Evolutionary conservation across 2,888 invertebrate species (phyloP), one percentile per base, ranked within the genome.

Genomic region (Congeria kusceri): DNA sequence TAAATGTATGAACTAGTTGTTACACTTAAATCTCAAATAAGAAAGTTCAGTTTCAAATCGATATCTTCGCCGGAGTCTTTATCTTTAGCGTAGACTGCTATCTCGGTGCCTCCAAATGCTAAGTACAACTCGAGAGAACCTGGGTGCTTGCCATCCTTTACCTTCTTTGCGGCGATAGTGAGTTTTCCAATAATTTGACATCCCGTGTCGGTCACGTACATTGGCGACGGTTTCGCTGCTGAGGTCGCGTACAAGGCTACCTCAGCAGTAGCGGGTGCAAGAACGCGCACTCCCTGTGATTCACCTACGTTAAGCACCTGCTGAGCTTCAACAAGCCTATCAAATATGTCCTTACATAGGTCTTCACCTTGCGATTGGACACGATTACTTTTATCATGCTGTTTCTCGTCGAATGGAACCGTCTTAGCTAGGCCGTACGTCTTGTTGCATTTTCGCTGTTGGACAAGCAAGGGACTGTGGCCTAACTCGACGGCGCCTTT

Each of bases 401-500:
- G 27, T n/a, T 27, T 28, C 0, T 29, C 39, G 28, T 68, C 27
- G 46, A 72, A 77, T 18, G 9, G 0, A 15, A 13, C n/a, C 0
- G 1, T 28, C 18, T 18, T 58, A 0, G 47, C 25, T n/a, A 72
- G 28, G 1, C 77, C 77, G 29, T 77, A 77, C 5, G 77, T 77
- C 13, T 57, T 67, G 49, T 62, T 77, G 64, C 77, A 67, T 4
- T 67, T 67, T 23, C 77, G 53, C 15, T 53, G 29, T 7, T n/a
- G 25, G 25, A 77, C 63, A 20, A 61, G 28, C 1, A 32, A 15
- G 3, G 71, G 71, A n/a, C 56, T 39, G 20, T 77, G 67, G 0
- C 77, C 77, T 18, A 63, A 77, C 5, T 67, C 56, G n/a, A 71
- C 77, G 1, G 76, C 76, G 3, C 80, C 80, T 59, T 76, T 80